A percentile compares a stretch with the other conserved stretches of the same genome.
Evolutionary conservation across 2,113 vertebrate genomes (phyloP).

Genomic region (Emydura subglobosa): DNA sequence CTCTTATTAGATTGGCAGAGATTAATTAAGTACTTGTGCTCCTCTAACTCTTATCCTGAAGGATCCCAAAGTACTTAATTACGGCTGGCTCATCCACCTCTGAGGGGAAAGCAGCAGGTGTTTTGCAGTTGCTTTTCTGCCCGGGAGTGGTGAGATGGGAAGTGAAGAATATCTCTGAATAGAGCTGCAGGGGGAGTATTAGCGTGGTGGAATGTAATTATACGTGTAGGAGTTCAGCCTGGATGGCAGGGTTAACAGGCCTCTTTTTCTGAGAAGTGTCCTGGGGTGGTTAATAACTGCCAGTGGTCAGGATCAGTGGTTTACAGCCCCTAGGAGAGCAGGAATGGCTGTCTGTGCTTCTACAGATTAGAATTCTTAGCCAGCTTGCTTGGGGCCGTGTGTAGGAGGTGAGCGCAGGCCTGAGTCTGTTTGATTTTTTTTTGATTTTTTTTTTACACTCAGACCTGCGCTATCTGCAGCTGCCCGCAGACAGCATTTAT

Average conservation of each 20-base stretch:
- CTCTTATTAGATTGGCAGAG: slow-evolving; percentile 58
- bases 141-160: not conserved
- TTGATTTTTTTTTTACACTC: not conserved
- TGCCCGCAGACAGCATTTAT: rapidly evolving
- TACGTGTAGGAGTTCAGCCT: rapidly evolving
- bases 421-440: not conserved
- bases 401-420: not conserved
- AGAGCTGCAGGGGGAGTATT: not conserved
- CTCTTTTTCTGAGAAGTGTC: not conserved
- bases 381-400: slow-evolving; percentile 38
- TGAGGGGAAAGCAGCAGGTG: not conserved
- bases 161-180: not conserved
- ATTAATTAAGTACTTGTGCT: slow-evolving; percentile 68
- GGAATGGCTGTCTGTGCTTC: not conserved
- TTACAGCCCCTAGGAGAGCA: not conserved
- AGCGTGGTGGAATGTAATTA: not conserved
- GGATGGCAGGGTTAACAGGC: rapidly evolving
- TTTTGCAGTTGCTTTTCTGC: rapidly evolving
- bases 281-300: rapidly evolving
- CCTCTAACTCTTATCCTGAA: slow-evolving; percentile 28
- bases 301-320: rapidly evolving
- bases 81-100: not conserved
- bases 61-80: not conserved
- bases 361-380: slow-evolving; percentile 29
- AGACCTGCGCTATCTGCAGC: not conserved